Percentiles rank a stretch among this genome's conserved stretches.
These are phyloP conservation scores for Mobula birostris DNA, from an alignment of 2,113 vertebrate genomes.

Conservation along the genomic window DNA sequence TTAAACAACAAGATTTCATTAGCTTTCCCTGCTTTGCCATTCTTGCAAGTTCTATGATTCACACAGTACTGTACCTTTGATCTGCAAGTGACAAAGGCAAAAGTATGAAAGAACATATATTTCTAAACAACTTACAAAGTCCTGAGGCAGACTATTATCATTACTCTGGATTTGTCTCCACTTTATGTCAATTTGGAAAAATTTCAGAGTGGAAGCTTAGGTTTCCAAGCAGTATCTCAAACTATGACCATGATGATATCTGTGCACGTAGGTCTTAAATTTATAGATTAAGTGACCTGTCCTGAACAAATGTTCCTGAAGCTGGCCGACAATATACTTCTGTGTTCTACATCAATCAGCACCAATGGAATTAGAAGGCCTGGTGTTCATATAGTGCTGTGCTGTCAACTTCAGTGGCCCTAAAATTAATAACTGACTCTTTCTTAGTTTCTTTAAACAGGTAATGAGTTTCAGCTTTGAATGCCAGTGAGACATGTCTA, in stretches of 20 bases:
- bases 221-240: neutral
- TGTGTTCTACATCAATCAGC: neutral
- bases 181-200: neutral
- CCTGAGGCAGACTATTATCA: too few species aligned
- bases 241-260: neutral
- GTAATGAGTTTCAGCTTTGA: neutral
- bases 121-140: neutral
- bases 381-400: neutral
- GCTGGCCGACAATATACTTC: neutral
- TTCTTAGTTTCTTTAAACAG: constrained; percentile 11
- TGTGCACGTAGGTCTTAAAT: neutral
- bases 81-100: neutral
- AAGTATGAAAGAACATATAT: neutral
- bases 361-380: neutral
- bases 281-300: too few species aligned
- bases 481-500: neutral
- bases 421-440: constrained; percentile 3
- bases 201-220: neutral
- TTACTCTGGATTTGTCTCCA: neutral
- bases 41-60: neutral
- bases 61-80: neutral
- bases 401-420: neutral
- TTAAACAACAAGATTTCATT: neutral
- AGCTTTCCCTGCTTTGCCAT: neutral
- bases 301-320: neutral